phyloP scores from a whole-genome alignment of 2,888 invertebrate species.

The Cephus pygmeus region DNA sequence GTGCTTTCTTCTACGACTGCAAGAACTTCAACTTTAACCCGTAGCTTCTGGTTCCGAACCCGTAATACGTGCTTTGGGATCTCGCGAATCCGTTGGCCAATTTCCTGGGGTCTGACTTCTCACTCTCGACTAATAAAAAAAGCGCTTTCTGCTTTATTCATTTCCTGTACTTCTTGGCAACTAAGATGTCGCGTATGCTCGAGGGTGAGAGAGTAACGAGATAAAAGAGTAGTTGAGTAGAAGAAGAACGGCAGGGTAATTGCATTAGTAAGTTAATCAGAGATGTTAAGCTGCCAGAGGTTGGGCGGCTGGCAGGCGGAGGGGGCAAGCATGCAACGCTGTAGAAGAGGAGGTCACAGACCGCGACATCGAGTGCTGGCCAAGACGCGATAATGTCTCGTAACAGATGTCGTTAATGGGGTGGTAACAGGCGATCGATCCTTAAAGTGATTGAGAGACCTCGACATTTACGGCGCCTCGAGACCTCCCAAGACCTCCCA shows the following conservation, averaged over 20 bases:
- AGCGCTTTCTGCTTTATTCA: no score
- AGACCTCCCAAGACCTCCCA: slow-evolving; percentile 28
- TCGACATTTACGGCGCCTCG: slow-evolving; percentile 8
- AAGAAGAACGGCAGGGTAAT: slow-evolving; percentile 33
- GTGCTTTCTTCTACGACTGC: no score
- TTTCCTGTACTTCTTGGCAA: no score
- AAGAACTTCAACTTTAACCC: no score
- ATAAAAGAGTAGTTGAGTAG: slow-evolving; percentile 8
- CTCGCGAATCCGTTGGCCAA: no score
- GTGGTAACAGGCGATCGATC: slow-evolving; percentile 34
- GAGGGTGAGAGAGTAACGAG: slow-evolving; percentile 17
- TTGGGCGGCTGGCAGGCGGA: slow-evolving; percentile 23
- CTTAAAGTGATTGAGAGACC: not conserved
- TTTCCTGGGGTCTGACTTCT: no score
- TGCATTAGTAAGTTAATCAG: slow-evolving; percentile 54
- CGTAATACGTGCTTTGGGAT: no score
- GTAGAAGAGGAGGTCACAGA: slow-evolving; percentile 12
- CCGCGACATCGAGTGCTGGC: slow-evolving; percentile 39
- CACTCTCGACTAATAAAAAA: no score
- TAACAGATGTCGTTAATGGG: slow-evolving; percentile 53
- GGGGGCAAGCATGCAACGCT: not conserved
- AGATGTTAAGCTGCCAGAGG: slow-evolving; percentile 33
- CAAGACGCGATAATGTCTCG: slow-evolving; percentile 51
- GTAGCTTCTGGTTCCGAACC: no score
- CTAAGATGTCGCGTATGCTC: no score